phyloP scores from a whole-genome alignment of 2,888 invertebrate genomes.

The Lapara coniferarum region DNA sequence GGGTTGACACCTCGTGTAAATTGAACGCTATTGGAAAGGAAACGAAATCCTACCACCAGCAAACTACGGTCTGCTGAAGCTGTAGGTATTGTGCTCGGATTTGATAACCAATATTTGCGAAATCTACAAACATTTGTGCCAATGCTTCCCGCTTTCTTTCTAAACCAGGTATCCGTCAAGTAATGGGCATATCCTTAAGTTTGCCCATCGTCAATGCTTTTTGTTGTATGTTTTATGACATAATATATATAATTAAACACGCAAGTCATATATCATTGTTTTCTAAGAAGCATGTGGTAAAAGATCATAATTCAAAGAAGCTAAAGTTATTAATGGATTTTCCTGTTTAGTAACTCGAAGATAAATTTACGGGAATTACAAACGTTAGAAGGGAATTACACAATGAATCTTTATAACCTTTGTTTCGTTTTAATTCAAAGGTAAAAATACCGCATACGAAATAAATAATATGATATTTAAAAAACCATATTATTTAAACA shows the following conservation, averaged over 20 bases:
- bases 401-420: not conserved
- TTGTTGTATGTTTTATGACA: not conserved
- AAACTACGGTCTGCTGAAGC: too few species aligned
- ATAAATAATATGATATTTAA: too few species aligned
- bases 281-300: constrained; percentile 30
- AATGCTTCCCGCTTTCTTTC: not conserved
- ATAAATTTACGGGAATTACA: constrained; percentile 9
- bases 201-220: not conserved
- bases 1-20: too few species aligned
- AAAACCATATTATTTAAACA: too few species aligned
- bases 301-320: constrained; percentile 23
- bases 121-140: not conserved
- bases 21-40: too few species aligned
- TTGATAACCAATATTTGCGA: not conserved
- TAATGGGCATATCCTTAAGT: not conserved
- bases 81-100: too few species aligned
- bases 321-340: constrained; percentile 22
- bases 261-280: constrained; percentile 30
- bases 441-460: too few species aligned
- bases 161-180: not conserved
- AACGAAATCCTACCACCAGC: too few species aligned
- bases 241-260: not conserved
- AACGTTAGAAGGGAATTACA: not conserved
- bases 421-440: not conserved
- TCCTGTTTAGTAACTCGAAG: constrained; percentile 9